Percentiles rank a stretch among this genome's conserved stretches.
Conservation (phyloP, 1,140 invertebrate genomes). For the Bombyx mandarina region DNA sequence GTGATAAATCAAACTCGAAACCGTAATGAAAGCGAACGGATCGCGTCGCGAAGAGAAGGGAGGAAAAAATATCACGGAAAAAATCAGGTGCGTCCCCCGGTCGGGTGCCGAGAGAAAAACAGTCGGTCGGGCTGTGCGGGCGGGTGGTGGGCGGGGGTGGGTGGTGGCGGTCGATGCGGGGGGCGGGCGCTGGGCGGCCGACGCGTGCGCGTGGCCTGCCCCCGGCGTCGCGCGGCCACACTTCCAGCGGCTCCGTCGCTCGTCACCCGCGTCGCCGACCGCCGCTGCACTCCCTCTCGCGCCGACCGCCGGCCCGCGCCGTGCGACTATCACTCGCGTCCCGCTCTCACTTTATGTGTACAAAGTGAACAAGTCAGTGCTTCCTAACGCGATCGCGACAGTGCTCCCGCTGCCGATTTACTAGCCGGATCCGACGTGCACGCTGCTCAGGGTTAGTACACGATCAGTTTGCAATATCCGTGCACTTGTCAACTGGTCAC, state of each 20-base stretch:
- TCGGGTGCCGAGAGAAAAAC: conserved; percentile 65
- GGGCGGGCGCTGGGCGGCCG: conserved; percentile 40
- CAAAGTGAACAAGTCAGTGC: conserved; percentile 71
- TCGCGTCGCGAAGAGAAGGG: conserved; percentile 67
- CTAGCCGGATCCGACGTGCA: conserved; percentile 59
- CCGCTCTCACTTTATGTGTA: conserved; percentile 63
- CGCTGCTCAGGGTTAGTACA: conserved; percentile 63
- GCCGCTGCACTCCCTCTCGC: conserved; percentile 38
- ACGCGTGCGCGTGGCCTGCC: conserved; percentile 29
- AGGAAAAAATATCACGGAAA: conserved; percentile 71
- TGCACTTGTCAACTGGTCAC: conserved; percentile 15
- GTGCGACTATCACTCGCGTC: conserved; percentile 50
- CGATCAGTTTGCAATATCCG: conserved; percentile 25
- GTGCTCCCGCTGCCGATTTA: conserved; percentile 57
- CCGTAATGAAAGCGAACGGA: conserved; percentile 71
- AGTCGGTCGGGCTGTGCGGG: conserved; percentile 52
- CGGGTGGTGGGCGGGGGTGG: conserved; percentile 41
- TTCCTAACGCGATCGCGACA: conserved; percentile 60
- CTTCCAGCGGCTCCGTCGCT: conserved; percentile 58
- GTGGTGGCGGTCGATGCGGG: conserved; percentile 32
- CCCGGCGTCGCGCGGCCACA: conserved; percentile 31
- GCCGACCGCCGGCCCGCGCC: conserved; percentile 56
- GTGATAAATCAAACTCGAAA: conserved; percentile 71
- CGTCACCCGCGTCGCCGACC: conserved; percentile 37
- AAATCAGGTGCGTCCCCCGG: conserved; percentile 69